These are phyloP conservation scores for Chironomus riparius DNA, from an alignment of 2,888 invertebrate species.

Conservation along the genomic window DNA sequence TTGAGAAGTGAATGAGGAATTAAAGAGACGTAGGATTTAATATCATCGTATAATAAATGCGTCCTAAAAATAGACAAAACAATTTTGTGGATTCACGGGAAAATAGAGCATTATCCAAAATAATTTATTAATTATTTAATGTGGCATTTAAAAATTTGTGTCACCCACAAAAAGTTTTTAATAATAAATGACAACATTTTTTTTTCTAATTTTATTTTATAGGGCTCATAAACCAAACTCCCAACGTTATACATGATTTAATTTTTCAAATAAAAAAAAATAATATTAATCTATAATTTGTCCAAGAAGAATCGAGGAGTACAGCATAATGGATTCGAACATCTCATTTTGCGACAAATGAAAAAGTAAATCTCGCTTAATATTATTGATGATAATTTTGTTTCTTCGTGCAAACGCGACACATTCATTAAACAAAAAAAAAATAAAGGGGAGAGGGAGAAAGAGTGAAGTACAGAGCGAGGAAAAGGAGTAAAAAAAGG, in stretches of 20 bases:
- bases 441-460: not conserved
- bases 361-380: not conserved
- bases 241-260: not conserved
- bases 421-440: not conserved
- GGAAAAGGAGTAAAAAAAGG: not conserved
- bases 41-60: no score
- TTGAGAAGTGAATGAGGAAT: no score
- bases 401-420: constrained; percentile 1
- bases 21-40: no score
- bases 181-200: no score
- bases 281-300: not conserved
- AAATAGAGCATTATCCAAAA: no score
- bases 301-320: not conserved
- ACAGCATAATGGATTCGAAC: not conserved
- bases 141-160: no score
- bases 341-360: not conserved
- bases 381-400: not conserved
- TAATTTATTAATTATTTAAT: no score
- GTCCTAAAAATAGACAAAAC: no score
- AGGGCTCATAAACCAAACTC: no score
- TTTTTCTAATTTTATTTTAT: no score
- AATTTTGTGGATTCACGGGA: no score
- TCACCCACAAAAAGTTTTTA: no score
- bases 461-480: not conserved
- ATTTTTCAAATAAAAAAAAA: not conserved